phyloP scores from a whole-genome alignment of 2,113 vertebrate genomes.

The Aythya baeri region DNA sequence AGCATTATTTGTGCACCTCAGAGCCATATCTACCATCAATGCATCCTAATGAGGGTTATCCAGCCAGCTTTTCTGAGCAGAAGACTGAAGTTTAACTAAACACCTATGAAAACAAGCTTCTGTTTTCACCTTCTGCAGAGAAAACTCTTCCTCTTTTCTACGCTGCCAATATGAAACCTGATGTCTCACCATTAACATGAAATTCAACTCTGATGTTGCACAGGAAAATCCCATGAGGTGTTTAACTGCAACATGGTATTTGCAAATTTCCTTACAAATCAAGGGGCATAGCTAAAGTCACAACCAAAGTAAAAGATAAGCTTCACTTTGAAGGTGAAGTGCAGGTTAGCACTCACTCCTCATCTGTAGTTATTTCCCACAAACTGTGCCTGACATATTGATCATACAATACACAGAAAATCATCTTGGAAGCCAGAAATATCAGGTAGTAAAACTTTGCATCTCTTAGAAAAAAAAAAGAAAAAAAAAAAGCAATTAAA shows the following conservation, averaged over 20 bases:
- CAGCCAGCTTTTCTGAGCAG: neutral
- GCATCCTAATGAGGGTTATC: neutral
- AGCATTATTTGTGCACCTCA: neutral
- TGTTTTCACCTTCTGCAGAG: neutral
- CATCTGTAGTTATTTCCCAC: neutral
- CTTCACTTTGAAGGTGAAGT: neutral
- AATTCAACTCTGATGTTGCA: neutral
- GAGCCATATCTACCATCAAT: neutral
- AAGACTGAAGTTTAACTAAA: neutral
- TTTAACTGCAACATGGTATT: neutral
- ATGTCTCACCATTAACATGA: neutral
- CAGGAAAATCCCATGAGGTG: neutral
- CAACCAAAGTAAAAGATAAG: neutral
- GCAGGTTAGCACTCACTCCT: neutral
- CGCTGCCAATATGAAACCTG: neutral
- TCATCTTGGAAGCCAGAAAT: neutral
- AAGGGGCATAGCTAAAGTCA: neutral
- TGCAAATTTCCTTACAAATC: neutral
- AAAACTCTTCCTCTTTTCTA: neutral
- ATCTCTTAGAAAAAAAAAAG: neutral
- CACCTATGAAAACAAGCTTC: neutral
- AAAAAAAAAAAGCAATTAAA: neutral
- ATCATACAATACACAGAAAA: neutral
- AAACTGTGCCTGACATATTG: neutral
- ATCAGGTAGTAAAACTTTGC: neutral